Conservation (phyloP, 2,113 vertebrate species). For the Cyphomyrus discorhynchus region DNA sequence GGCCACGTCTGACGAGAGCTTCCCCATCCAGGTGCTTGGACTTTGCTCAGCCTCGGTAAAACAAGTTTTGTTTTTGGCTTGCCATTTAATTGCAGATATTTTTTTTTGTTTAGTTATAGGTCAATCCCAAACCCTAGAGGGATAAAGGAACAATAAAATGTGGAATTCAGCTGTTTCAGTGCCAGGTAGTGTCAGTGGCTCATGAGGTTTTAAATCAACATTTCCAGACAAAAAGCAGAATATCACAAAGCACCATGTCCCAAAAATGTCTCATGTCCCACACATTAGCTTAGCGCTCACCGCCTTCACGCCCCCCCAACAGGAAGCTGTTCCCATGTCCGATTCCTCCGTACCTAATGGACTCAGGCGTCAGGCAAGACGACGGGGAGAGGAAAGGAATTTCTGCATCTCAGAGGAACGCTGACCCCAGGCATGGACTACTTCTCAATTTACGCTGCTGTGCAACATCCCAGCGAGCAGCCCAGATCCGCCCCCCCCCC, state of each 20-base stretch:
- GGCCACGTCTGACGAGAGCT: neutral
- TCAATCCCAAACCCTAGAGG: neutral
- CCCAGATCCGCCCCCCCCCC: constrained; percentile 22
- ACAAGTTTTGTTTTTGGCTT: neutral
- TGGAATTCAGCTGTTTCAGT: neutral
- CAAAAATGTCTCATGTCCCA: neutral
- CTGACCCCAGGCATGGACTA: neutral
- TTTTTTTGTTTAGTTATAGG: neutral
- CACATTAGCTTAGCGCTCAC: neutral
- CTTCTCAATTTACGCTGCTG: neutral
- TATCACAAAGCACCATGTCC: neutral
- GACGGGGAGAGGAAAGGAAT: neutral
- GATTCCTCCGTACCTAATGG: neutral
- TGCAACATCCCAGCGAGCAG: neutral
- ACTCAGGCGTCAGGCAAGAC: neutral
- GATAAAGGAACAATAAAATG: neutral
- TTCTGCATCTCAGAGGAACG: neutral
- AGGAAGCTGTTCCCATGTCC: neutral
- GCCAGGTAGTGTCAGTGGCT: neutral
- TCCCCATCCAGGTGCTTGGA: neutral
- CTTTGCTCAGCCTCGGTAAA: neutral
- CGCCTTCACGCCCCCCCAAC: neutral
- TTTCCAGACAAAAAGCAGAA: neutral
- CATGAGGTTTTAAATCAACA: neutral
- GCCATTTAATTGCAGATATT: neutral